Conservation (phyloP, 2,888 invertebrate species). For the Ptychoptera contaminata region DNA sequence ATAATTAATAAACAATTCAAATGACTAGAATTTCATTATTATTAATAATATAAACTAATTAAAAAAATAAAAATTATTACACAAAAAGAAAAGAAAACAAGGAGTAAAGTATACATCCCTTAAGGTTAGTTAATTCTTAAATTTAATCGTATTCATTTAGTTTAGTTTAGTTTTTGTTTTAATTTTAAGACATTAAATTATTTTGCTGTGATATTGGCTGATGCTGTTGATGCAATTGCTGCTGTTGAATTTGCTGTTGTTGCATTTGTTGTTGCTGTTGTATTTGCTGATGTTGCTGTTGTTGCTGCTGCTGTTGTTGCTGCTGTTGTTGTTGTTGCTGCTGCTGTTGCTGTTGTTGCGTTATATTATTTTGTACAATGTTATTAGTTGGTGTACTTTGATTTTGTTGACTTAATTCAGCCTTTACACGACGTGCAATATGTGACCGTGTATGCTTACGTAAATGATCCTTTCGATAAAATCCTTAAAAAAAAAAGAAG, state of each 20-base stretch:
- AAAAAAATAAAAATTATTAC: too few relatives aligned
- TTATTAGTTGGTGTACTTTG: constrained; percentile 22
- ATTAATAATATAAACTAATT: too few relatives aligned
- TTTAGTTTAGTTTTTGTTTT: too few relatives aligned
- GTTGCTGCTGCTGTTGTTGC: constrained; percentile 18
- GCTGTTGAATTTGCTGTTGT: constrained; percentile 9
- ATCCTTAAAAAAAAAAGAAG: constrained; percentile 33
- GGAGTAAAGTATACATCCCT: too few relatives aligned
- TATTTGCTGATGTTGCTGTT: constrained; percentile 30
- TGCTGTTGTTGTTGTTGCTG: constrained; percentile 13
- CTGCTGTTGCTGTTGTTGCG: constrained; percentile 22
- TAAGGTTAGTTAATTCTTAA: too few relatives aligned
- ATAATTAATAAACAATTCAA: too few relatives aligned
- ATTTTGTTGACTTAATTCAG: constrained; percentile 35
- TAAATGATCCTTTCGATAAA: constrained; percentile 75
- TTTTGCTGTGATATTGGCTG: constrained; percentile 17
- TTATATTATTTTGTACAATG: constrained; percentile 8
- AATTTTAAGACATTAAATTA: too few relatives aligned
- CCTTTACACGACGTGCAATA: constrained; percentile 68
- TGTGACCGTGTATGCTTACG: constrained; percentile 72
- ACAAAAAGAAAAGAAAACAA: too few relatives aligned
- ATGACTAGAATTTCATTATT: too few relatives aligned
- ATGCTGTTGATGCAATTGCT: constrained; percentile 11
- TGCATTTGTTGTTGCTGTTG: constrained; percentile 34
- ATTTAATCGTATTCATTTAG: too few relatives aligned